Evolutionary conservation across 1,140 invertebrate genomes (phyloP).

Genomic region (Lasaia peninsularis): DNA sequence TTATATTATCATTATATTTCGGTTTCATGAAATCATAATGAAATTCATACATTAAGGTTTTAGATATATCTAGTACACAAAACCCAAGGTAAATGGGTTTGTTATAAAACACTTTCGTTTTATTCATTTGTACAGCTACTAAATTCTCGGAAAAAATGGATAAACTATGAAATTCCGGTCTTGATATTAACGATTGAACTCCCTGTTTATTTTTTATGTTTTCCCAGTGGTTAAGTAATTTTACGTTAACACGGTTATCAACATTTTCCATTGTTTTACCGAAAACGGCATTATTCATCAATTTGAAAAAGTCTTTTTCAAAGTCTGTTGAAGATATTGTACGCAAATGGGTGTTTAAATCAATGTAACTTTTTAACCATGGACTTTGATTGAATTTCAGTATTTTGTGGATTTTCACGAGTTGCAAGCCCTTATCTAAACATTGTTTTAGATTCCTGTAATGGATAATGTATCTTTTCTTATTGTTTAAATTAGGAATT

Average conservation of each 20-base stretch:
- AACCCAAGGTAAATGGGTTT: slow-evolving; percentile 67
- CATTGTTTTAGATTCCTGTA: slow-evolving; percentile 72
- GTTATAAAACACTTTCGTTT: slow-evolving; percentile 44
- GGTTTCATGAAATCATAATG: slow-evolving; percentile 43
- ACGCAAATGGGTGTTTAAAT: slow-evolving; percentile 58
- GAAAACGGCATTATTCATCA: slow-evolving; percentile 70
- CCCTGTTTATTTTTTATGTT: slow-evolving; percentile 10
- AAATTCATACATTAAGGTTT: slow-evolving; percentile 41
- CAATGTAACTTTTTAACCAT: slow-evolving; percentile 68
- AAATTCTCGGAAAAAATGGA: slow-evolving; percentile 53
- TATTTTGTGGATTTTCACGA: slow-evolving; percentile 73
- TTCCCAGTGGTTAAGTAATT: slow-evolving; percentile 51
- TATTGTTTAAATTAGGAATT: slow-evolving; percentile 44
- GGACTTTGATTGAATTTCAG: slow-evolving; percentile 73
- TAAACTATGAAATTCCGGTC: slow-evolving; percentile 35
- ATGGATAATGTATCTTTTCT: slow-evolving; percentile 72
- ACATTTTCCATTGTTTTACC: slow-evolving; percentile 62
- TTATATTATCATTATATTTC: slow-evolving; percentile 21
- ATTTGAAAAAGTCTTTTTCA: slow-evolving; percentile 74
- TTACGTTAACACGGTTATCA: slow-evolving; percentile 60
- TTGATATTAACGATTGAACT: slow-evolving; percentile 25
- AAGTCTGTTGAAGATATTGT: slow-evolving; percentile 58
- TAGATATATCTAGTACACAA: slow-evolving; percentile 54
- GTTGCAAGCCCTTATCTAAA: slow-evolving; percentile 57
- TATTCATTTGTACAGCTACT: slow-evolving; percentile 48